These are phyloP conservation scores for Falco concolor DNA, from an alignment of 2,797 vertebrate genomes.

Conservation along the genomic window DNA sequence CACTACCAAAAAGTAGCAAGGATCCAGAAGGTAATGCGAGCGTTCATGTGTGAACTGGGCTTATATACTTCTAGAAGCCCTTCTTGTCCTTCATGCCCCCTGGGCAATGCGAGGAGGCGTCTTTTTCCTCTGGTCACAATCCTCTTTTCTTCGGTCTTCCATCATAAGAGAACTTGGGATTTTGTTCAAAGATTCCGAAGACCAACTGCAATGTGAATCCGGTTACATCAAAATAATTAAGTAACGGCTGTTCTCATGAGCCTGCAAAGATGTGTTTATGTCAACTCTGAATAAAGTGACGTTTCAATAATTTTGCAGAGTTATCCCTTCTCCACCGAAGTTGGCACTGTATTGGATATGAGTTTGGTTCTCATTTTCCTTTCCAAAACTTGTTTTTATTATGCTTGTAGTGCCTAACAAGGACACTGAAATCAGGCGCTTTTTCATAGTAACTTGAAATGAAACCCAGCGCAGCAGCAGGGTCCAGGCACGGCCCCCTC, in stretches of 20 bases:
- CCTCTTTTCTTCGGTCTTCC: background rate
- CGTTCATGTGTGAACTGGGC: accelerated
- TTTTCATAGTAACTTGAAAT: background rate
- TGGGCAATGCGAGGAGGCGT: background rate
- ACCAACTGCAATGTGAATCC: background rate
- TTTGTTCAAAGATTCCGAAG: background rate
- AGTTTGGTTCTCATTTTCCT: background rate
- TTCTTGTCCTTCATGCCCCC: background rate
- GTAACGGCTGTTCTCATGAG: background rate
- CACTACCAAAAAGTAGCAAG: background rate
- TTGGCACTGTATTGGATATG: background rate
- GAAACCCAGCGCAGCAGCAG: background rate
- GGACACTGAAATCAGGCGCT: background rate
- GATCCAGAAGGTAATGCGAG: background rate
- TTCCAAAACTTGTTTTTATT: background rate
- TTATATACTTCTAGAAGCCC: no score
- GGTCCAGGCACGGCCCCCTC: background rate
- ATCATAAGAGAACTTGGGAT: background rate
- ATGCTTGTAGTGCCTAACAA: background rate
- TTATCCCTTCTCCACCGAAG: background rate
- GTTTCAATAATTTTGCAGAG: background rate
- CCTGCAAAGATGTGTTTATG: background rate
- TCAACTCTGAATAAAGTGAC: background rate
- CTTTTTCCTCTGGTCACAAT: background rate
- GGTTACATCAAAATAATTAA: background rate